Evolutionary conservation across 2,113 vertebrate genomes (phyloP), one percentile per base, ranked within the genome.

Genomic region (Ictalurus punctatus): DNA sequence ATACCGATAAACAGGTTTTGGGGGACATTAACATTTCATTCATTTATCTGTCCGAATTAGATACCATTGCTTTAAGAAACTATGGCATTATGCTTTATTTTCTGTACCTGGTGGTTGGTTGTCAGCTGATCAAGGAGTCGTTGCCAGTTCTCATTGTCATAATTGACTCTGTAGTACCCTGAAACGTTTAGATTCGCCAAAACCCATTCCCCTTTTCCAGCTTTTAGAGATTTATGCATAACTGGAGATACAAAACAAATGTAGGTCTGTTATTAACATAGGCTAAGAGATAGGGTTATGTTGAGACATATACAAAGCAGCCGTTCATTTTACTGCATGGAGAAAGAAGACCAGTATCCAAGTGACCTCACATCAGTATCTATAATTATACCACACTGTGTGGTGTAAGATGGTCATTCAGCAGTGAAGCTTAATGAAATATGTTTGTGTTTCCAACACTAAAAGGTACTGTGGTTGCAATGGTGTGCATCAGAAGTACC

Each of bases 121-220:
- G 30, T 34, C 85, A 99, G 96, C 92, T 96, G 93, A 0, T 0
- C 0, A 27, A 97, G 92, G 71, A 99, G 96, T 67, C 88, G 95
- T 16, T 92, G 27, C 98, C 98, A 99, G 94, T 99, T 99, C 4
- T 74, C 89, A 0, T 2, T 30, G n/a, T 99, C 96, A 2, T 99
- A 99, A 94, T 99, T 99, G 90, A 99, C 97, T 34, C 95, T 96
- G 94, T 96, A 99, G 88, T 97, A 99, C 25, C 97, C 98, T 0
- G 94, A 96, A 76, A 97, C 95, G 0, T 98, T 89, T 30, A 96
- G 88, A 93, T 99, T 99, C 86, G 96, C 94, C 88, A 99, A 92
- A 10, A 99, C 86, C 98, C 98, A 99, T 0, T 94, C 92, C 0
- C 0, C 0, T 25, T 17, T 0, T 0, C 27, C 17, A 0, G 81